Conservation (phyloP, 2,113 vertebrate genomes). For the Channa maculata region DNA sequence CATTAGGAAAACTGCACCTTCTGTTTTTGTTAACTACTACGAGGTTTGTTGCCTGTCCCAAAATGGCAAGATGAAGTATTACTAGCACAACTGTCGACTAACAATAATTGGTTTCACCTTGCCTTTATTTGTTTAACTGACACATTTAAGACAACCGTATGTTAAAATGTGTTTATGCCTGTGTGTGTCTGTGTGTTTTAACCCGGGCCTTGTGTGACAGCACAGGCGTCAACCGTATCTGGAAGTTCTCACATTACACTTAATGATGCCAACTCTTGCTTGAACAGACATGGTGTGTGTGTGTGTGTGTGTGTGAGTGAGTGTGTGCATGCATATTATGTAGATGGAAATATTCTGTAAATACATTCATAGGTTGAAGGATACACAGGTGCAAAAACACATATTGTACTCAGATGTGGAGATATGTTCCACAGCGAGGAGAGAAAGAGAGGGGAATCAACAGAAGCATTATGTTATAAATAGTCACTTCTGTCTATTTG, state of each 20-base stretch:
- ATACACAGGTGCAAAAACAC: constrained; percentile 19
- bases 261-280: constrained; percentile 53
- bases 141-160: constrained; percentile 1
- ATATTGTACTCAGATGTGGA: not conserved
- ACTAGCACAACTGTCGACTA: not conserved
- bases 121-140: constrained; percentile 5
- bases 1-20: not conserved
- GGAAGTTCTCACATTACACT: constrained; percentile 65
- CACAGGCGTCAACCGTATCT: constrained; percentile 54
- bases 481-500: constrained; percentile 88
- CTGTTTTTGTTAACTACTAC: not conserved
- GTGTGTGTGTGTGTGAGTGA: constrained; percentile 13
- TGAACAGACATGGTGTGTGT: constrained; percentile 40
- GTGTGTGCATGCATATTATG: not conserved
- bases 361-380: constrained; percentile 18
- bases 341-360: constrained; percentile 4
- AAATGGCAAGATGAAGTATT: not conserved
- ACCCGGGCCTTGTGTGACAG: constrained; percentile 40
- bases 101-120: not conserved
- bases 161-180: not conserved
- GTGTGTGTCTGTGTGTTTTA: not conserved
- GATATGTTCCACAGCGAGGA: constrained; percentile 7
- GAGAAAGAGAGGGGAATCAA: constrained; percentile 16
- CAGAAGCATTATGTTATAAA: constrained; percentile 70
- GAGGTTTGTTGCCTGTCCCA: too few relatives aligned